Evolutionary conservation across 2,888 invertebrate species (phyloP).

Genomic region (Zootermopsis nevadensis): DNA sequence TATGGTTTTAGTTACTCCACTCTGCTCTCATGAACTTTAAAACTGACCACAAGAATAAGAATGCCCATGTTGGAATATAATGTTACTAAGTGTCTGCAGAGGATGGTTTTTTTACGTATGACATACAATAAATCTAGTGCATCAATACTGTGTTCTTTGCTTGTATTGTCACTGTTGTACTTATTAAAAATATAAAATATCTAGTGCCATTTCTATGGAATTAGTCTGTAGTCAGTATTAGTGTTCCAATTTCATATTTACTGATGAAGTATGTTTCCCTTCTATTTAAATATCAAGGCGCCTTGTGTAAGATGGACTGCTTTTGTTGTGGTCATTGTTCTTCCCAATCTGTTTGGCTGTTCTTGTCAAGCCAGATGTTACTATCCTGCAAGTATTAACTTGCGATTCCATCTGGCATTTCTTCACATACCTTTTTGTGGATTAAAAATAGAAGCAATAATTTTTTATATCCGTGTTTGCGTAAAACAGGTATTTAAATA

Average conservation of each 20-base stretch:
- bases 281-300: background rate
- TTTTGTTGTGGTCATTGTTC: background rate
- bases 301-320: background rate
- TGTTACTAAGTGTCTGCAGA: background rate
- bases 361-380: too few relatives aligned
- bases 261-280: background rate
- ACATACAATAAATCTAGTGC: background rate
- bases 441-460: too few relatives aligned
- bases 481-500: too few relatives aligned
- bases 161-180: background rate
- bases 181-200: background rate
- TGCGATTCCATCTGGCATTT: too few relatives aligned
- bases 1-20: background rate
- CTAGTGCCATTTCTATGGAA: background rate
- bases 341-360: background rate
- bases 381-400: too few relatives aligned
- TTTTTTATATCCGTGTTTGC: too few relatives aligned
- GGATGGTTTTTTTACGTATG: background rate
- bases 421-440: too few relatives aligned
- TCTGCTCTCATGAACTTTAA: background rate
- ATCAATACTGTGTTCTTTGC: constrained; percentile 8
- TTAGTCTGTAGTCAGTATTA: background rate
- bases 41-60: background rate
- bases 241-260: background rate
- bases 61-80: background rate